A percentile compares a stretch with the other conserved stretches of the same genome.
Conservation (phyloP, 2,113 vertebrate species). For the Callionymus lyra region DNA sequence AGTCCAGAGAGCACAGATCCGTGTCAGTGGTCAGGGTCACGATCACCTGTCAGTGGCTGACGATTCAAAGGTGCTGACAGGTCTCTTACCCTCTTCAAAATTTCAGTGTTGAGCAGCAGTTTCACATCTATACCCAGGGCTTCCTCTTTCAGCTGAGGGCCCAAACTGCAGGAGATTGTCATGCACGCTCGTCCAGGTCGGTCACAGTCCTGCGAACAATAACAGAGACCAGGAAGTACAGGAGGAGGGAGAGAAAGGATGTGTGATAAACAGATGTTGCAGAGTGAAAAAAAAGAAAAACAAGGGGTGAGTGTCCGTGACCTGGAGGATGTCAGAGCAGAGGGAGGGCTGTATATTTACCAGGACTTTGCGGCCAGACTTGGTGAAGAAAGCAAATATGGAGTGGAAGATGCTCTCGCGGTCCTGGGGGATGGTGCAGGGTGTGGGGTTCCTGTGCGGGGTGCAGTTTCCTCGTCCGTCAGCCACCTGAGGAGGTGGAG, state of each 20-base stretch:
- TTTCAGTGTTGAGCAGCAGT: conserved; percentile 90
- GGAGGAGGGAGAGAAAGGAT: not conserved
- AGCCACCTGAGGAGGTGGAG: conserved; percentile 68
- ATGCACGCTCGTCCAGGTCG: conserved; percentile 79
- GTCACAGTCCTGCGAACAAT: conserved; percentile 80
- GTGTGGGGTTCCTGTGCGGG: conserved; percentile 77
- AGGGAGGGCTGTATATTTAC: conserved; percentile 61
- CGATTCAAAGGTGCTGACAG: not conserved
- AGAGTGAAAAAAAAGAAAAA: conserved; percentile 8
- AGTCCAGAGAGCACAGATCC: not conserved
- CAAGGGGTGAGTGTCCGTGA: conserved; percentile 13
- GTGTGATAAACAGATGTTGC: conserved; percentile 35
- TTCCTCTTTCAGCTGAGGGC: conserved; percentile 81
- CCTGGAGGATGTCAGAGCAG: conserved; percentile 19
- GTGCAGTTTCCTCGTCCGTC: conserved; percentile 85
- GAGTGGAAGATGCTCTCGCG: conserved; percentile 92
- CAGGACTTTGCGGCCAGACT: conserved; percentile 92
- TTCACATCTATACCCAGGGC: conserved; percentile 77
- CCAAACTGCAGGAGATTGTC: conserved; percentile 77
- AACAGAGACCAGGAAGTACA: not conserved
- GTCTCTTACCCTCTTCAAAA: conserved; percentile 79
- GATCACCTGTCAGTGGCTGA: not conserved
- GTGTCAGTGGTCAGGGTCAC: not conserved
- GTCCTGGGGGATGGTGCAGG: conserved; percentile 85
- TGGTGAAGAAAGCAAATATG: conserved; percentile 94